Evolutionary conservation across 2,797 vertebrate genomes (phyloP).

Genomic region (Coreius guichenoti): DNA sequence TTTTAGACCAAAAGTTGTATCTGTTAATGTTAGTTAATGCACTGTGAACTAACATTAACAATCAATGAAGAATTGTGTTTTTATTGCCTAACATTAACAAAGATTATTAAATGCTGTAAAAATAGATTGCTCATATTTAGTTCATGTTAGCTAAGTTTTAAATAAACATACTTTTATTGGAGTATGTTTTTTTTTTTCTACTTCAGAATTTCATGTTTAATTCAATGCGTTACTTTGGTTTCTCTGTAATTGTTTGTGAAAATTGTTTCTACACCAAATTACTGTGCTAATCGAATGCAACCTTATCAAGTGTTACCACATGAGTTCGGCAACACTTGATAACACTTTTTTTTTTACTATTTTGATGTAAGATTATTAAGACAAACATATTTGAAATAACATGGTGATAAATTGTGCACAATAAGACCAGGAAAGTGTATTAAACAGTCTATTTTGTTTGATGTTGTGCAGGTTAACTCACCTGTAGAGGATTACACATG

Average conservation of each 20-base stretch:
- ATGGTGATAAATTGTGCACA: background rate
- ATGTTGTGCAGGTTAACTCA: conserved; percentile 61
- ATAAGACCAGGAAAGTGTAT: background rate
- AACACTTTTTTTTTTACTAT: no score
- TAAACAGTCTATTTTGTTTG: background rate
- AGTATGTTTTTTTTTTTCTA: background rate
- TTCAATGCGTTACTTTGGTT: background rate
- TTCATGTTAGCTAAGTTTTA: background rate
- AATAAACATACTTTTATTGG: no score
- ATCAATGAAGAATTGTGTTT: no score
- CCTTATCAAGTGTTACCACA: background rate
- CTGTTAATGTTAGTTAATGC: no score
- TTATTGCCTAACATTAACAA: background rate
- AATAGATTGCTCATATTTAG: background rate
- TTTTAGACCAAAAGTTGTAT: no score
- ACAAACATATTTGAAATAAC: background rate
- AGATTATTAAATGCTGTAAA: background rate
- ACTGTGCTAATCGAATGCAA: background rate
- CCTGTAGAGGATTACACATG: conserved; percentile 85
- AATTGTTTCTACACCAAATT: background rate
- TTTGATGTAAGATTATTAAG: background rate
- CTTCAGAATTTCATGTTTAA: background rate
- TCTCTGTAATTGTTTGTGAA: background rate
- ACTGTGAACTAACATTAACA: no score
- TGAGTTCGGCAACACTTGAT: background rate